phyloP scores from a whole-genome alignment of 2,113 vertebrate species.

The Vireo altiloquus region DNA sequence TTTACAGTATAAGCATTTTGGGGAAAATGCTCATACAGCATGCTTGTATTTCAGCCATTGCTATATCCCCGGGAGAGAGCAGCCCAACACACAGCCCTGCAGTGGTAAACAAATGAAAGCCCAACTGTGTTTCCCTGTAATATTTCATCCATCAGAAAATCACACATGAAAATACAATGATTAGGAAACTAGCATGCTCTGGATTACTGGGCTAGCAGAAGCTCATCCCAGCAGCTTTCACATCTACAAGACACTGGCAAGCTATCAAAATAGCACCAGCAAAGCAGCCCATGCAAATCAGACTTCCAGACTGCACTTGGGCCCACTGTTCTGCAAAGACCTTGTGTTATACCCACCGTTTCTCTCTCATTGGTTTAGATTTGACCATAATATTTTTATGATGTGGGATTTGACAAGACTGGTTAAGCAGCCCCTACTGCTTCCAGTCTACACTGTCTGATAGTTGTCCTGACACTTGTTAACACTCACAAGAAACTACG shows the following conservation, averaged over 20 bases:
- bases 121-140: not conserved
- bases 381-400: conserved; percentile 9
- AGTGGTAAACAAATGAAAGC: not conserved
- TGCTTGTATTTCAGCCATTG: not conserved
- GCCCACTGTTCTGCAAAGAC: not conserved
- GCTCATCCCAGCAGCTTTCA: not conserved
- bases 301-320: not conserved
- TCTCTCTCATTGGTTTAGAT: not conserved
- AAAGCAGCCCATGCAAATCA: not conserved
- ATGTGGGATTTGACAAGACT: not conserved
- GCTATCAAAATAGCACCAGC: not conserved
- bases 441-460: not conserved
- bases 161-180: not conserved
- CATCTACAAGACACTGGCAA: not conserved
- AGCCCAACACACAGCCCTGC: not conserved
- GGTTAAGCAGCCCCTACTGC: not conserved
- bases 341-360: not conserved
- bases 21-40: not conserved
- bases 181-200: not conserved
- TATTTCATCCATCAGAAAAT: not conserved
- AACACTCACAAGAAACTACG: conserved; percentile 19
- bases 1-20: not conserved
- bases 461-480: not conserved
- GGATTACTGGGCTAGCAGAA: not conserved
- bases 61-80: not conserved